phyloP scores from a whole-genome alignment of 1,140 invertebrate genomes.

The Drosophila tsacasi region DNA sequence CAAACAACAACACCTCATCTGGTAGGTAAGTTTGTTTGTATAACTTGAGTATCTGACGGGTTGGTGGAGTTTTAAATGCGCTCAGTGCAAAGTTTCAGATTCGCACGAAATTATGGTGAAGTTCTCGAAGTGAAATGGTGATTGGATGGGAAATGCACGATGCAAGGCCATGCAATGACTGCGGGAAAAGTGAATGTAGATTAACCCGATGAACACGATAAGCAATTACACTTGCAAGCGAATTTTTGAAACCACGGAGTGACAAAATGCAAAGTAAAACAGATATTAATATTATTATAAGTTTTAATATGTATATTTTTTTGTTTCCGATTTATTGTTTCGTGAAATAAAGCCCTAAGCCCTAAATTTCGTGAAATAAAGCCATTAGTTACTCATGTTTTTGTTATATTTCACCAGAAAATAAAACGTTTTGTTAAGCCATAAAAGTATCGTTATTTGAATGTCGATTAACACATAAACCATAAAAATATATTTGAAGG shows the following conservation, averaged over 20 bases:
- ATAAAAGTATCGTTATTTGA: neutral
- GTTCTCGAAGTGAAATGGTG: constrained; percentile 30
- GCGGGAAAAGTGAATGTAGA: constrained; percentile 23
- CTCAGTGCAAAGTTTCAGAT: constrained; percentile 33
- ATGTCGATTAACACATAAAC: neutral
- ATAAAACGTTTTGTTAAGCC: neutral
- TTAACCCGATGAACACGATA: constrained; percentile 26
- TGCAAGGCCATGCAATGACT: constrained; percentile 23
- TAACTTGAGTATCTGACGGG: constrained; percentile 5
- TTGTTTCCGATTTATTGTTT: too few relatives aligned
- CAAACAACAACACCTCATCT: constrained; percentile 6
- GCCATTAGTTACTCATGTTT: neutral
- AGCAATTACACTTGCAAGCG: constrained; percentile 3
- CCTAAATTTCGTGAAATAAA: too few relatives aligned
- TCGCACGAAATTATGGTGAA: constrained; percentile 41
- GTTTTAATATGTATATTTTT: too few relatives aligned
- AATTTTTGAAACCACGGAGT: neutral
- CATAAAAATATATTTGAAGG: too few relatives aligned
- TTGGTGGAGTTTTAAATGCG: constrained; percentile 20
- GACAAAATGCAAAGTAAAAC: too few relatives aligned
- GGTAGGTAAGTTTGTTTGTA: constrained; percentile 1
- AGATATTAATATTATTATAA: too few relatives aligned
- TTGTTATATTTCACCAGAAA: neutral
- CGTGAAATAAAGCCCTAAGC: neutral
- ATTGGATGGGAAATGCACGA: constrained; percentile 33